Evolutionary conservation across 2,888 invertebrate species (phyloP).

Genomic region (Odontocolon sp.): DNA sequence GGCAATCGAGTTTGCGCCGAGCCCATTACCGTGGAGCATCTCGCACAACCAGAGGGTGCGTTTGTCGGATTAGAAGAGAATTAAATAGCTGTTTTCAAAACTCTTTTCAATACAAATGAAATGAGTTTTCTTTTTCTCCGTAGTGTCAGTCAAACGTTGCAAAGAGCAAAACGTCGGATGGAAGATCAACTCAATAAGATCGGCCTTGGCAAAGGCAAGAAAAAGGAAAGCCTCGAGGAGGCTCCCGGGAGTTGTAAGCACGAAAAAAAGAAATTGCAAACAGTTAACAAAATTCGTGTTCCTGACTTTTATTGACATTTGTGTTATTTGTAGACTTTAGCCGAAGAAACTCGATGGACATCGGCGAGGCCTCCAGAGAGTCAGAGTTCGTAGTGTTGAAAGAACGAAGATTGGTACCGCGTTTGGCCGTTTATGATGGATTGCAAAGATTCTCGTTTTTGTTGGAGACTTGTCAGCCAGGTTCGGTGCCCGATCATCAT

Average conservation of each 20-base stretch:
- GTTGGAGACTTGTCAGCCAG: constrained; percentile 97
- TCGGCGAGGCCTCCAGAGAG: constrained; percentile 90
- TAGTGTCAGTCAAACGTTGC: constrained; percentile 86
- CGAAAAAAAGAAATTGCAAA: background rate
- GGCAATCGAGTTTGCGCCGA: constrained; percentile 81
- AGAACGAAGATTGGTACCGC: constrained; percentile 92
- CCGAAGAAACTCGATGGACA: constrained; percentile 91
- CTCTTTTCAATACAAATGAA: background rate
- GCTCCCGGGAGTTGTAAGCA: constrained; percentile 88
- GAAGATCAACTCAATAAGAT: constrained; percentile 94
- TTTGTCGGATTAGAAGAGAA: constrained; percentile 8
- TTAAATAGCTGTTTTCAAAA: background rate
- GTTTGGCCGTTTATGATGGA: constrained; percentile 91
- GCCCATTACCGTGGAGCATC: constrained; percentile 73
- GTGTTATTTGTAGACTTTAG: constrained; percentile 84
- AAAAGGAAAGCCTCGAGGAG: constrained; percentile 95
- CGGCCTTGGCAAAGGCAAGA: constrained; percentile 91
- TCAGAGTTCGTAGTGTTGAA: constrained; percentile 94
- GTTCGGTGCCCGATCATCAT: constrained; percentile 97
- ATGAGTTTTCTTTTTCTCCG: constrained; percentile 6
- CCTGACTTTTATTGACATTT: constrained; percentile 5
- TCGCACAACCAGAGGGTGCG: constrained; percentile 74
- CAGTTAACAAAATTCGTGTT: background rate
- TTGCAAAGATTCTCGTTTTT: constrained; percentile 95
- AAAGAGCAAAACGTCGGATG: constrained; percentile 92